Evolutionary conservation across 2,113 vertebrate species (phyloP).

Genomic region (Mirza zaza): DNA sequence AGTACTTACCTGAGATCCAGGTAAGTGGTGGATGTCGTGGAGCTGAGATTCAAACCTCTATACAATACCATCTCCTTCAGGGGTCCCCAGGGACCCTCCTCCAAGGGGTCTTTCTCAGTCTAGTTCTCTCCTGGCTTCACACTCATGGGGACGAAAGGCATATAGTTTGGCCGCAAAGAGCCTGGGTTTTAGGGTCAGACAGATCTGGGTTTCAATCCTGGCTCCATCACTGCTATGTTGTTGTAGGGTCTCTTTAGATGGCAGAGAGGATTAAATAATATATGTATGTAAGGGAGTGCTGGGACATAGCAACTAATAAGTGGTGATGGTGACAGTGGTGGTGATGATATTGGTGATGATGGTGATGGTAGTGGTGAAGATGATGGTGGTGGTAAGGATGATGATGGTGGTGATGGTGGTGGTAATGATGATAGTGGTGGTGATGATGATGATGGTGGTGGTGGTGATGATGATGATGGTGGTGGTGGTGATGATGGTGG

Average conservation of each 20-base stretch:
- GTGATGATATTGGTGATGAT: rapidly evolving
- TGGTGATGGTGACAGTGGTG: neutral
- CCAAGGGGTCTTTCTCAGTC: no score
- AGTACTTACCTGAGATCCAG: neutral
- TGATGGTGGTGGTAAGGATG: rapidly evolving
- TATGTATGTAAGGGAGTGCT: neutral
- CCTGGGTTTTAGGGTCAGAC: neutral
- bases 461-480: neutral
- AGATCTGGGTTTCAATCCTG: neutral
- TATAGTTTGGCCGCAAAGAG: neutral
- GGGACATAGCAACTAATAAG: neutral
- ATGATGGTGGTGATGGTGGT: rapidly evolving
- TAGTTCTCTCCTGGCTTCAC: neutral
- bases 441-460: neutral
- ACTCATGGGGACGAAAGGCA: neutral
- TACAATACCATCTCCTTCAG: neutral
- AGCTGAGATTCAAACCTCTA: neutral
- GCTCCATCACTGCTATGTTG: neutral
- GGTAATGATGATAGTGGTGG: rapidly evolving
- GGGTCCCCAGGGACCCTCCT: neutral
- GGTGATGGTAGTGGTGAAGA: rapidly evolving
- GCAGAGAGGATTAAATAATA: neutral
- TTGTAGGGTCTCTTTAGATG: neutral
- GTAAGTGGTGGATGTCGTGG: no score
- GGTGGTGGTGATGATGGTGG: neutral